Conservation (phyloP, 2,797 vertebrate genomes). For the Oophaga sylvatica region DNA sequence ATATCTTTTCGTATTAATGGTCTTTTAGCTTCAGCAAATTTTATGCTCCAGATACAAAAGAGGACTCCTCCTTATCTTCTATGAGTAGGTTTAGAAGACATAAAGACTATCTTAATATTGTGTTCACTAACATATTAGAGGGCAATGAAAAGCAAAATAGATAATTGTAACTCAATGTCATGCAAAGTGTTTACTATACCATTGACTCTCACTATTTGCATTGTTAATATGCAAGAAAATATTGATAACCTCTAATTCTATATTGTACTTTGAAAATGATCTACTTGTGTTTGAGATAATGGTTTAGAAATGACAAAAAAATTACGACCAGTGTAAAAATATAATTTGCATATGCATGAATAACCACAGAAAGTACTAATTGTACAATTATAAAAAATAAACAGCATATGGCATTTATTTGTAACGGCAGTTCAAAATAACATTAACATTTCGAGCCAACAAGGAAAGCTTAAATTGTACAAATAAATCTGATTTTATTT, state of each 20-base stretch:
- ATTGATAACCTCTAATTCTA: constrained; percentile 41
- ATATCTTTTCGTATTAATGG: too few relatives aligned
- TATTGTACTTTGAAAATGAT: constrained; percentile 45
- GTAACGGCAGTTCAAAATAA: constrained; percentile 60
- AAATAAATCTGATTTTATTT: constrained; percentile 55
- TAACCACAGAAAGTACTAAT: constrained; percentile 61
- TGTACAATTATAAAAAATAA: constrained; percentile 63
- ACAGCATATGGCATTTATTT: constrained; percentile 63
- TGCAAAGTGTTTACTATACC: neutral
- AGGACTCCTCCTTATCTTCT: neutral
- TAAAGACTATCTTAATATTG: neutral
- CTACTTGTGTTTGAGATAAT: constrained; percentile 38
- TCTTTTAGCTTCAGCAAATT: too few relatives aligned
- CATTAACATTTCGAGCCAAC: constrained; percentile 60
- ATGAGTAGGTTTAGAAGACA: neutral
- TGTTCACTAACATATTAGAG: neutral
- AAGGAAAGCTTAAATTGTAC: constrained; percentile 53
- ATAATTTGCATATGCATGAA: constrained; percentile 62
- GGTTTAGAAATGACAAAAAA: constrained; percentile 46
- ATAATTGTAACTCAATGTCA: neutral
- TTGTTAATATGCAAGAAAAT: constrained; percentile 20
- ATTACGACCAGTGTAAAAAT: constrained; percentile 55
- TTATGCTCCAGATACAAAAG: neutral
- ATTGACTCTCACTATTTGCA: neutral
- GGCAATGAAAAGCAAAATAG: neutral